These are phyloP conservation scores for Scytalopus superciliaris DNA, from an alignment of 2,113 vertebrate genomes.

Conservation along the genomic window DNA sequence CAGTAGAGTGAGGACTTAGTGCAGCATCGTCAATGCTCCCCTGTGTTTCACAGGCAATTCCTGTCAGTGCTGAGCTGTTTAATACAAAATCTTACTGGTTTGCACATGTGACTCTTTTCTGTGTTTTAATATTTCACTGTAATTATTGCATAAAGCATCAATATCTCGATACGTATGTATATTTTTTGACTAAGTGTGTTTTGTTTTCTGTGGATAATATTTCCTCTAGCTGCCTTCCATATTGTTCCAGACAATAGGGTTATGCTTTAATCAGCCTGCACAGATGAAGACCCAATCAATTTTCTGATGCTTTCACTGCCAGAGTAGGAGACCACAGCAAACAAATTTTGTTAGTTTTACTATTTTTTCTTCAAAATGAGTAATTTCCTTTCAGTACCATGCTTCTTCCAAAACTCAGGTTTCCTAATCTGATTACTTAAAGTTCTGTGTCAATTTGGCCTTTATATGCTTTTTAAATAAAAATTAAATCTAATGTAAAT, in stretches of 20 bases:
- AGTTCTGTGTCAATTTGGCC: background rate
- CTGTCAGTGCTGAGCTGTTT: background rate
- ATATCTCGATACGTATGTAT: conserved; percentile 15
- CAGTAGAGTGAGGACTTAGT: background rate
- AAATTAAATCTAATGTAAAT: background rate
- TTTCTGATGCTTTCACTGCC: conserved; percentile 54
- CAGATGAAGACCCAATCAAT: conserved; percentile 67
- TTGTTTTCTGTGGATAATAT: conserved; percentile 70
- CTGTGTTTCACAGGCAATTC: background rate
- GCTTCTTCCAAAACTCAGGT: background rate
- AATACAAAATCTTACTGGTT: background rate
- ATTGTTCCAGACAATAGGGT: conserved; percentile 83
- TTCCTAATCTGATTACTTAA: background rate
- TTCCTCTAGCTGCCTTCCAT: conserved; percentile 81
- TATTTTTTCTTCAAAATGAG: background rate
- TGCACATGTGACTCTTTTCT: background rate
- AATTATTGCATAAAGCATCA: conserved; percentile 32
- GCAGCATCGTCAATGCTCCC: background rate
- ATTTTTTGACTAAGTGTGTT: conserved; percentile 49
- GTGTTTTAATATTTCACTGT: conserved; percentile 32
- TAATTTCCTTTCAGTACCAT: background rate
- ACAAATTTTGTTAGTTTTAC: background rate
- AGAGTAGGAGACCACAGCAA: conserved; percentile 50
- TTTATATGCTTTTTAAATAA: background rate
- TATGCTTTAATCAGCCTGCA: conserved; percentile 64